Conservation (phyloP, 1,140 invertebrate species). For the Nylanderia fulva region DNA sequence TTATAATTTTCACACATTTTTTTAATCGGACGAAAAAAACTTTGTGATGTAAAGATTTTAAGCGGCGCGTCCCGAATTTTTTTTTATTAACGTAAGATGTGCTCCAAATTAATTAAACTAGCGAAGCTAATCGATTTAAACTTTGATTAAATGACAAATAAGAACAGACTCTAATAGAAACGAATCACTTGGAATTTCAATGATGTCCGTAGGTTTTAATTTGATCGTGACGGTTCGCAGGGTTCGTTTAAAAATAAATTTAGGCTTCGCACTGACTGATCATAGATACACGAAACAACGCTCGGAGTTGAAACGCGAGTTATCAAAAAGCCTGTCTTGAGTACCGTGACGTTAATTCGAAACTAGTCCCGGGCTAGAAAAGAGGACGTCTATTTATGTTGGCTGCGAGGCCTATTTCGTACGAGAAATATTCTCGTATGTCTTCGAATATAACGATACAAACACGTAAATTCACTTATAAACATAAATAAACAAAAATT, state of each 20-base stretch:
- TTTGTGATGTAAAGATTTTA: background rate
- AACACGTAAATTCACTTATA: background rate
- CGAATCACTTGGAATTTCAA: constrained; percentile 56
- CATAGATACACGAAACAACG: constrained; percentile 54
- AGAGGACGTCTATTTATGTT: constrained; percentile 46
- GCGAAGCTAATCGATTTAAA: background rate
- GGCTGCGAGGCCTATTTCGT: background rate
- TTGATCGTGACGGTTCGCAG: constrained; percentile 31
- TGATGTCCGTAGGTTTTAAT: constrained; percentile 31
- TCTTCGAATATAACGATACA: background rate
- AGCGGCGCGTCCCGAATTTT: background rate
- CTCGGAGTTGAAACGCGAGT: constrained; percentile 50
- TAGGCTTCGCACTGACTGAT: constrained; percentile 44
- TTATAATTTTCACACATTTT: background rate
- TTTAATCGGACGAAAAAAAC: background rate
- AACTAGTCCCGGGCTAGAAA: constrained; percentile 41
- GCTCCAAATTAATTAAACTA: constrained; percentile 11
- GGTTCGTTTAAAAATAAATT: constrained; percentile 72
- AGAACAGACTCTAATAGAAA: background rate
- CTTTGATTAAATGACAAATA: constrained; percentile 13
- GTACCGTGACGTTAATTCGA: constrained; percentile 46
- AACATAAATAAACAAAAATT: background rate
- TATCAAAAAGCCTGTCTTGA: constrained; percentile 49
- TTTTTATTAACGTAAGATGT: background rate
- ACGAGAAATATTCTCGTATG: background rate